phyloP scores from a whole-genome alignment of 64 coral and sea anemone genomes.

The Acropora yongei region DNA sequence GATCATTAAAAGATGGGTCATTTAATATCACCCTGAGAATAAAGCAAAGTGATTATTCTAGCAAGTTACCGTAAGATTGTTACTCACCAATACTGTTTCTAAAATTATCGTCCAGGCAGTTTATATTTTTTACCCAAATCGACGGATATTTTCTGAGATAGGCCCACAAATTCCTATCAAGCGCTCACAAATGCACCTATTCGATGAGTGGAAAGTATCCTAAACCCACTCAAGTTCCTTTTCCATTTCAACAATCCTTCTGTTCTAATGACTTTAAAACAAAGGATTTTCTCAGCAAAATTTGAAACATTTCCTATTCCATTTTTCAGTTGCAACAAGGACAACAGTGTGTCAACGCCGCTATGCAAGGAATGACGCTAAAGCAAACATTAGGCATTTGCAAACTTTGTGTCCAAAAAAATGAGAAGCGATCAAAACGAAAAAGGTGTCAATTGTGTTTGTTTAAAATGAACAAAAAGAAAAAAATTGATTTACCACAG shows the following conservation, averaged over 20 bases:
- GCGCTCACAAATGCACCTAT: background rate
- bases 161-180: constrained; percentile 1
- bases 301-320: constrained; percentile 2
- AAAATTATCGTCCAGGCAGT: too few species aligned
- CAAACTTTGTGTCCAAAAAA: constrained; percentile 23
- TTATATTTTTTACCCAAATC: too few species aligned
- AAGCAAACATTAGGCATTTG: background rate
- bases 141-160: too few species aligned
- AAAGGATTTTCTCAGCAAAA: background rate
- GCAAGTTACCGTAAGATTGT: too few species aligned
- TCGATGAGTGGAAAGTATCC: background rate
- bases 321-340: background rate
- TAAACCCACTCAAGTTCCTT: background rate
- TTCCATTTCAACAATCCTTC: background rate
- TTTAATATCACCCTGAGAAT: background rate
- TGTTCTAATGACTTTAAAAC: background rate
- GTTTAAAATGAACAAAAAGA: background rate
- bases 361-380: constrained; percentile 35
- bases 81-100: too few species aligned
- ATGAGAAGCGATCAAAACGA: background rate
- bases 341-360: constrained; percentile 30
- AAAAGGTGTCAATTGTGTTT: background rate
- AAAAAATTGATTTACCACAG: background rate
- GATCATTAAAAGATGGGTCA: background rate
- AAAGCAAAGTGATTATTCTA: too few species aligned